Base-by-base conservation (phyloP, 2,888 invertebrate species). In the Ophonus ardosiacus region DNA sequence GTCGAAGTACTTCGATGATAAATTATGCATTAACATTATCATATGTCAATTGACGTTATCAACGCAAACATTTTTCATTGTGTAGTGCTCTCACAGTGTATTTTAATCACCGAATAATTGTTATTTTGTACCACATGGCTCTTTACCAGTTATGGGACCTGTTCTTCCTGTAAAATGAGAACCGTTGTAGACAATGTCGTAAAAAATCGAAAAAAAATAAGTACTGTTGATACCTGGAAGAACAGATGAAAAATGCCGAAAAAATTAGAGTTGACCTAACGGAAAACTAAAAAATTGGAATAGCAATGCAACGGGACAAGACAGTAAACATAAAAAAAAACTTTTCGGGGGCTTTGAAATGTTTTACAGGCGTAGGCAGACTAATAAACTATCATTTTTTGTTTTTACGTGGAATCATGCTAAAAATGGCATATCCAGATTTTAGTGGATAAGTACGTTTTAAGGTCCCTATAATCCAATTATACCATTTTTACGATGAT, bases 11-110 rank as follows among this genome's bases (percentile, higher is more conserved):
- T 83, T 76, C 18, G 43, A 18, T 61, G 83, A 83, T 83, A 83
- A 83, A 61, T 83, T 83, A 83, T 83, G 83, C 83, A 83, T 83
- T 83, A 83, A 83, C 18, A 83, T 76, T 83, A 83, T 83, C 83
- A 83, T 76, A 74, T 76, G 83, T 83, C 83, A 83, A 83, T 83
- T 76, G 17, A 76, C 61, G 76, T 83, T 83, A 83, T 83, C 83
- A 76, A 76, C 40, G 59, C 61, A 83, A 83, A 83, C 76, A 76
- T 61, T 76, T 61, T 56, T 38, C 51, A 31, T 31, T 31, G 31
- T 83, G 7, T 68, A 68, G 68, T 68, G 68, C 38, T 38, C 68
- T 68, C 24, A 24, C 31, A 68, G 31, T 7, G 1, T 68, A 38
- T 15, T 24, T 63, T 68, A 31, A 68, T 68, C 68, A 38, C 68